These are phyloP conservation scores for Drosophila suboccidentalis DNA, from an alignment of 2,888 invertebrate genomes.

Conservation along the genomic window DNA sequence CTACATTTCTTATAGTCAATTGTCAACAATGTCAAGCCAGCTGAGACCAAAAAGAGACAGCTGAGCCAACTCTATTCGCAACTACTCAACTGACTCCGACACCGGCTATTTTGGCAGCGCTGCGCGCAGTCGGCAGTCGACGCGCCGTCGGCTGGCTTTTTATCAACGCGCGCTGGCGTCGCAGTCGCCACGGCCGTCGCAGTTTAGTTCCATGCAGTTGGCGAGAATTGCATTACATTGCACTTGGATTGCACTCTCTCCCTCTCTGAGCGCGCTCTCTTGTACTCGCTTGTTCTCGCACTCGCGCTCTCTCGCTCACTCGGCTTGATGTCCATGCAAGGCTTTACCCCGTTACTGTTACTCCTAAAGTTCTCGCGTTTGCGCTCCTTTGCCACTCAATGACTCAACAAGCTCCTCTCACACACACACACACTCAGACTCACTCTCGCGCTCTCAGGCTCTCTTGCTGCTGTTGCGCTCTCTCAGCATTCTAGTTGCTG, in stretches of 20 bases:
- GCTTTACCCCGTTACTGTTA: constrained; percentile 66
- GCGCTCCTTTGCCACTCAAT: constrained; percentile 65
- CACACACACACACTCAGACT: constrained; percentile 17
- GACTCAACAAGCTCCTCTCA: constrained; percentile 60
- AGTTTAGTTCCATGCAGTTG: constrained; percentile 31
- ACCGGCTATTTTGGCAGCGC: constrained; percentile 77
- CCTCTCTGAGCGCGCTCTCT: constrained; percentile 25
- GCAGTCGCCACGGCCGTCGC: constrained; percentile 43
- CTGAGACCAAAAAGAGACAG: constrained; percentile 32
- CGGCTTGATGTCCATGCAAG: constrained; percentile 34
- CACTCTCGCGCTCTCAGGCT: constrained; percentile 28
- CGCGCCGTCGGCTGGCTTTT: constrained; percentile 75
- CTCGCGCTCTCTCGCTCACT: constrained; percentile 31
- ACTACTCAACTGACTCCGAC: constrained; percentile 56
- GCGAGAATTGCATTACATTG: constrained; percentile 66
- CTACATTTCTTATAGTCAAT: constrained; percentile 62
- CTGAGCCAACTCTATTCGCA: constrained; percentile 33
- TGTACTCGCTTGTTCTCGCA: constrained; percentile 10
- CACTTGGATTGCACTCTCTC: constrained; percentile 36
- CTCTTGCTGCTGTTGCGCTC: constrained; percentile 34
- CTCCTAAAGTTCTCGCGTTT: constrained; percentile 78
- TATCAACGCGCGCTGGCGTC: constrained; percentile 79
- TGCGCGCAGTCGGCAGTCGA: constrained; percentile 63
- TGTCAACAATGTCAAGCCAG: constrained; percentile 71
- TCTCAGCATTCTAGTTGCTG: constrained; percentile 66